phyloP scores from a whole-genome alignment of 2,888 invertebrate genomes.

The Xanthorhoe spadicearia region DNA sequence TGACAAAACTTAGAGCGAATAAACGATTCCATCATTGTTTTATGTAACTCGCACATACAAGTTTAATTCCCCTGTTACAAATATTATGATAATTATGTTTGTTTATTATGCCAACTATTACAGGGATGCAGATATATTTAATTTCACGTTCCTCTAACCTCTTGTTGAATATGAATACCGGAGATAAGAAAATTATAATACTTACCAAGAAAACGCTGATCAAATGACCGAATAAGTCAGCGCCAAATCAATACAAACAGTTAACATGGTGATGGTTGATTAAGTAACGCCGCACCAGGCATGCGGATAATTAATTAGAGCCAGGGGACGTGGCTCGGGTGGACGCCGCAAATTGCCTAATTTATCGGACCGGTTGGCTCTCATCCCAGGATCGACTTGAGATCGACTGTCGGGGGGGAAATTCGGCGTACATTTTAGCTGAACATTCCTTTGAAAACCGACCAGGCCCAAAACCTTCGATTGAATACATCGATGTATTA shows the following conservation, averaged over 20 bases:
- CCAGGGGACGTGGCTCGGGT: conserved; percentile 48
- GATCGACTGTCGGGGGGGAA: conserved; percentile 25
- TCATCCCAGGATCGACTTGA: conserved; percentile 29
- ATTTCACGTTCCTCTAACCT: background rate
- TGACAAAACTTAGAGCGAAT: no score
- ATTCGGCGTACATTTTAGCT: conserved; percentile 16
- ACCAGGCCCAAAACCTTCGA: background rate
- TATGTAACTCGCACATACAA: background rate
- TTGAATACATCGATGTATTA: background rate
- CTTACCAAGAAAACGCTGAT: background rate
- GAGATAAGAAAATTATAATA: no score
- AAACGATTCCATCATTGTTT: no score
- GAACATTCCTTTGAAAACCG: conserved; percentile 7
- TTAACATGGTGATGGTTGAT: conserved; percentile 63
- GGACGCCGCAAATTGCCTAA: conserved; percentile 44
- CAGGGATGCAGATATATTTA: background rate
- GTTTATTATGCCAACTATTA: background rate
- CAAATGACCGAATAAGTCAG: conserved; percentile 12
- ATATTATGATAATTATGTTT: background rate
- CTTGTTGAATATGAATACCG: no score
- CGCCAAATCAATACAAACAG: conserved; percentile 52
- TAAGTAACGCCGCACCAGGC: conserved; percentile 58
- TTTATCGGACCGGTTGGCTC: conserved; percentile 41
- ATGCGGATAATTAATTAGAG: conserved; percentile 71
- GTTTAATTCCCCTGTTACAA: background rate